Base-by-base conservation (phyloP, 2,888 invertebrate species). In the Aromia moschata region DNA sequence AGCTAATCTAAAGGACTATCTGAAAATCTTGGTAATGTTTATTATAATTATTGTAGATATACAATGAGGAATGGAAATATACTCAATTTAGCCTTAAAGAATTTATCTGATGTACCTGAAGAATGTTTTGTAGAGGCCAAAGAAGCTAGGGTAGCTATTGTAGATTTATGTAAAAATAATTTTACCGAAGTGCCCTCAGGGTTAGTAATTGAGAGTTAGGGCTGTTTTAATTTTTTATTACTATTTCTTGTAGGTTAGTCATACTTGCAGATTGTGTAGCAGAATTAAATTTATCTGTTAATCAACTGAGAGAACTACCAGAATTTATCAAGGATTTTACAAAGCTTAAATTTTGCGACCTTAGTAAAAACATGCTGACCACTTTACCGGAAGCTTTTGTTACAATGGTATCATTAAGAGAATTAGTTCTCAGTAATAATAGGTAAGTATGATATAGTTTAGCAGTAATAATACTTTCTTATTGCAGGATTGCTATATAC, bases 131-230 rank as follows among this genome's bases (percentile, higher is more conserved):
- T 84, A 56, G 83, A 89, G 56, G 94, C 93, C 1, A 84, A 83
- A 9, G 85, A 86, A 51, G 92, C 90, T 0, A 86, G 87, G 61
- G 91, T 93, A 5, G 86, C 86, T 52, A 86, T 87, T 45, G 85
- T 94, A 5, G 94, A 96, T 81, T 80, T 96, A 59, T 92, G 92
- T 59, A 91, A 90, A 79, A 96, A 96, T 80, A 87, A 86, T 71
- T 83, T 96, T 0, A 80, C 81, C 1, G 73, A 82, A 1, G 76
- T 95, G 65, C 94, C 95, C 5, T 71, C 80, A 10, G 88, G 89
- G 93, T 89, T 80, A 79, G 78, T 76, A 71, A 68, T 31, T 7
- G 9, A 25, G 7, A 5, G 25, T 51, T 36, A 56, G 45, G 37
- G 30, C 43, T 40, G 9, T 33, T 33, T 33, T n/a, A 33, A 10